Conservation (phyloP, 2,113 vertebrate genomes). For the Laticauda colubrina region DNA sequence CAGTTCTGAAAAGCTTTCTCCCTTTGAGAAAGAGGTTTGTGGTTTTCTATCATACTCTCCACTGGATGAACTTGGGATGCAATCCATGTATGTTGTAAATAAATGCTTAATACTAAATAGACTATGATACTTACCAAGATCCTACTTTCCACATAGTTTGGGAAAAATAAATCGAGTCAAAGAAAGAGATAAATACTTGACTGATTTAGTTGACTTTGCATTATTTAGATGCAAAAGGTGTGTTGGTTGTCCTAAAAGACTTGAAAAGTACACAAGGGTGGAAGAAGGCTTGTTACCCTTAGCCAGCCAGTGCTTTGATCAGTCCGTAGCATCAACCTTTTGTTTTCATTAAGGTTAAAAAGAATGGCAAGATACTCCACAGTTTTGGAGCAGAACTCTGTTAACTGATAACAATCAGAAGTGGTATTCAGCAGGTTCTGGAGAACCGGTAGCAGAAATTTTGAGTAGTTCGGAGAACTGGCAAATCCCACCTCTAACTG, state of each 20-base stretch:
- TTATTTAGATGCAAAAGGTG: background rate
- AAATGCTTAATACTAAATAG: too few relatives aligned
- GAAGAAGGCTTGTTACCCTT: background rate
- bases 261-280: background rate
- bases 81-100: too few relatives aligned
- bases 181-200: background rate
- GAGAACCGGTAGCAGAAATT: too few relatives aligned
- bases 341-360: constrained; percentile 51
- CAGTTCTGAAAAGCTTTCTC: background rate
- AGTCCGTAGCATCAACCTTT: constrained; percentile 42
- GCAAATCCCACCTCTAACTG: too few relatives aligned
- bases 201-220: background rate
- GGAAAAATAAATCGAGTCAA: background rate
- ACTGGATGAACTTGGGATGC: too few relatives aligned
- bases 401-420: constrained; percentile 21
- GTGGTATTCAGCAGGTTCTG: too few relatives aligned
- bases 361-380: constrained; percentile 1
- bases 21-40: background rate
- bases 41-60: background rate
- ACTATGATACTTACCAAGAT: too few relatives aligned
- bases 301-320: constrained; percentile 46
- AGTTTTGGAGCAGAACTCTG: constrained; percentile 14
- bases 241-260: background rate
- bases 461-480: too few relatives aligned
- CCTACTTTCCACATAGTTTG: too few relatives aligned